A percentile compares a stretch with the other conserved stretches of the same genome.
phyloP scores from a whole-genome alignment of 2,888 invertebrate species.

The Scaptomyza reducta region DNA sequence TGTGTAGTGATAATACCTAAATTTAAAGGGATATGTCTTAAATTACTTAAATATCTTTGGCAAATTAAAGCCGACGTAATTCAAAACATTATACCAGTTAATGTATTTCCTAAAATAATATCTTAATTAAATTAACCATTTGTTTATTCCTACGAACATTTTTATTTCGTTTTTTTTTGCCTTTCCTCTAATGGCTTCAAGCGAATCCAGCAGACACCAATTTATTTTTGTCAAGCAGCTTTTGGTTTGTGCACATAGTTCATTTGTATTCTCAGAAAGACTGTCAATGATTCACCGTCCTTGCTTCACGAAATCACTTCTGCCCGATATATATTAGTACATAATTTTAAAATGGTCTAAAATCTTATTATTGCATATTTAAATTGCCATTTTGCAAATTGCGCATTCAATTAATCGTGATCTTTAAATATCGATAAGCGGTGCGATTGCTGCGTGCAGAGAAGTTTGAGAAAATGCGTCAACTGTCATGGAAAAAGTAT shows the following conservation, averaged over 20 bases:
- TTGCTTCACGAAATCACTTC: background rate
- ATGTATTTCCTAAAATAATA: background rate
- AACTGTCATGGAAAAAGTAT: background rate
- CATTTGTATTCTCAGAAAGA: background rate
- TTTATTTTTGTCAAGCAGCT: background rate
- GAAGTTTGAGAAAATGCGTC: background rate
- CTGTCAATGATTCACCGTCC: background rate
- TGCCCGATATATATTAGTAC: background rate
- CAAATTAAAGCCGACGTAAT: background rate
- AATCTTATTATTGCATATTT: background rate
- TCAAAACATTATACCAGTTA: background rate
- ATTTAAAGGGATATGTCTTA: background rate
- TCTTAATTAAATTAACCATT: background rate
- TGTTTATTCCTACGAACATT: background rate
- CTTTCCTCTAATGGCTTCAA: too few relatives aligned
- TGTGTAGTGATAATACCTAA: background rate
- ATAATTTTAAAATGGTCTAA: background rate
- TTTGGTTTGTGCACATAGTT: background rate
- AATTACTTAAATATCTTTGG: background rate
- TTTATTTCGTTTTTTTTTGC: too few relatives aligned
- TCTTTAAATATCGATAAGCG: slow-evolving; percentile 10
- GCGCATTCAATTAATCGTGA: background rate
- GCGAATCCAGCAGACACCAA: background rate
- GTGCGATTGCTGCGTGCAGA: background rate
- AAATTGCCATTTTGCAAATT: background rate